Evolutionary conservation across 2,113 vertebrate genomes (phyloP).

Genomic region (Chamaea fasciata): DNA sequence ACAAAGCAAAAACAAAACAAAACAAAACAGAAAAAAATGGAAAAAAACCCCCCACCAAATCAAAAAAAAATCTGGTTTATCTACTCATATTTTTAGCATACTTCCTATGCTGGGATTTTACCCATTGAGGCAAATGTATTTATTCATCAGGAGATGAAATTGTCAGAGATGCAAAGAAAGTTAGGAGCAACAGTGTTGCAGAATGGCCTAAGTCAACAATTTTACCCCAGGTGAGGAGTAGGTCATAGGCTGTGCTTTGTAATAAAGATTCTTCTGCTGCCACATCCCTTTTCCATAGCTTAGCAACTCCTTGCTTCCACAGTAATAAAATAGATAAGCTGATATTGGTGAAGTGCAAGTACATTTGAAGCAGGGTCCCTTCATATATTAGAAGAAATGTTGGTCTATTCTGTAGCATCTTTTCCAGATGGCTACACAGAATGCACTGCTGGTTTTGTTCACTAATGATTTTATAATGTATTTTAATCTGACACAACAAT

Average conservation of each 20-base stretch:
- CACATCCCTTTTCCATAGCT: background rate
- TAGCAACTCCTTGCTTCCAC: background rate
- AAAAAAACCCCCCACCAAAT: background rate
- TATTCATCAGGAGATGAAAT: background rate
- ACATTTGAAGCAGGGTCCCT: background rate
- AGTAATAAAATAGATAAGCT: background rate
- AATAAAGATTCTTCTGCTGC: background rate
- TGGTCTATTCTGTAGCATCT: constrained; percentile 4
- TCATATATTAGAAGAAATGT: background rate
- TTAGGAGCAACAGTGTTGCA: accelerated
- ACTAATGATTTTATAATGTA: constrained; percentile 45
- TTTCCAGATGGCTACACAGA: constrained; percentile 32
- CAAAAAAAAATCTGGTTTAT: background rate
- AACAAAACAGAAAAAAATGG: background rate
- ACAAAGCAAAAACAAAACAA: background rate
- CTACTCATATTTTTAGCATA: background rate
- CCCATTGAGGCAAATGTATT: background rate
- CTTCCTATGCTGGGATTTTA: background rate
- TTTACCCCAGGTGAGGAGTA: background rate
- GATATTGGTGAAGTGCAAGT: background rate
- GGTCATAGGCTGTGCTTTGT: background rate
- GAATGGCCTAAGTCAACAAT: background rate
- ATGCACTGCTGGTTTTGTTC: constrained; percentile 22
- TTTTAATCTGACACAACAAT: constrained; percentile 27
- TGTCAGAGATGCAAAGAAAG: background rate